Evolutionary conservation across 2,113 vertebrate species (phyloP).

Genomic region (Esox niger): DNA sequence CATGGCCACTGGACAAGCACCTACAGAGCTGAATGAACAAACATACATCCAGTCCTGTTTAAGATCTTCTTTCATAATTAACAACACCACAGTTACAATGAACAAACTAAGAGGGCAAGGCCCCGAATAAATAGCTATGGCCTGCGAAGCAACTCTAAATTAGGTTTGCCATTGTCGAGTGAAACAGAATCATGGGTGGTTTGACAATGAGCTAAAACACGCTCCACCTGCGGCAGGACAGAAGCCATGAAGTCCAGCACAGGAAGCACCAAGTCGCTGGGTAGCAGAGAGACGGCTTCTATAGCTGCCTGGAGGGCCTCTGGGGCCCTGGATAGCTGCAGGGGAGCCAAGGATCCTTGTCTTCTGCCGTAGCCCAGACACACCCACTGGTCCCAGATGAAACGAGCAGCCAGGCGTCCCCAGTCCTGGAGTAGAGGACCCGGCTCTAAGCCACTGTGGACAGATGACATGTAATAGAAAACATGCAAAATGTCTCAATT

Average conservation of each 20-base stretch:
- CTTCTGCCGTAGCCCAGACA: slow-evolving; percentile 74
- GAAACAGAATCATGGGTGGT: too few species aligned
- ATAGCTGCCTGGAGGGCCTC: slow-evolving; percentile 66
- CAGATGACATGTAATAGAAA: too few species aligned
- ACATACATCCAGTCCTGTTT: too few species aligned
- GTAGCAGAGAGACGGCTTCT: slow-evolving; percentile 83
- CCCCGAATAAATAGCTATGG: too few species aligned
- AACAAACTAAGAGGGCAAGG: too few species aligned
- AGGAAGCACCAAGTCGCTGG: slow-evolving; percentile 80
- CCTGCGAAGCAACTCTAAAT: too few species aligned
- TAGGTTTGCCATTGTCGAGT: too few species aligned
- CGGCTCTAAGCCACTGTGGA: slow-evolving; percentile 60
- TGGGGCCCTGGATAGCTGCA: slow-evolving; percentile 26
- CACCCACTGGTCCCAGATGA: slow-evolving; percentile 84
- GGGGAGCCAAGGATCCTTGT: neutral
- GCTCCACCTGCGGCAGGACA: slow-evolving; percentile 83
- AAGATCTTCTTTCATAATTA: too few species aligned
- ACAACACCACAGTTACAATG: too few species aligned
- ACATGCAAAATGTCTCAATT: too few species aligned
- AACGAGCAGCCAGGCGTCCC: slow-evolving; percentile 82
- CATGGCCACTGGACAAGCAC: neutral
- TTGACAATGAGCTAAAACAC: too few species aligned
- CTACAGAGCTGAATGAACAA: neutral
- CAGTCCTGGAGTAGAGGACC: slow-evolving; percentile 75
- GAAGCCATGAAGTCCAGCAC: slow-evolving; percentile 82